Evolutionary conservation across 2,797 vertebrate species (phyloP), one percentile per base, ranked within the genome.

Genomic region (Microhierax caerulescens): DNA sequence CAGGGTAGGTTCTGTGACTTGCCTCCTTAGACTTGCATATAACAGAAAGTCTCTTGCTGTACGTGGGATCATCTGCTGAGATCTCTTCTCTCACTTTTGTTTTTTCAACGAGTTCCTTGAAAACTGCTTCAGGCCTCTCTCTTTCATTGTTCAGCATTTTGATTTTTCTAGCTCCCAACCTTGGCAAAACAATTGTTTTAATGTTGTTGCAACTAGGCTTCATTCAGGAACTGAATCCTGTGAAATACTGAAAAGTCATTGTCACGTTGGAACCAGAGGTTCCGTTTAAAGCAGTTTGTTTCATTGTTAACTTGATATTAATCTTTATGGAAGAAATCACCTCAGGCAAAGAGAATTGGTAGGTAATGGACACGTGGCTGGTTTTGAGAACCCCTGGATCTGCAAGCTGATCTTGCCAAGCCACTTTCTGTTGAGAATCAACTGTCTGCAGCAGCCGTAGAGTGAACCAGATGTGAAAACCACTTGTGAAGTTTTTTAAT

Each of bases 121-220:
- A 94, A 85, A 74, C 25, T 83, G 47, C 45, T n/a, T 68, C 28
- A 53, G 25, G 36, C 25, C 20, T 90, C 7, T 91, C 17, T 92
- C 68, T 75, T 76, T 43, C 30, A 3, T 59, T 61, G 32, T 65
- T 78, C 24, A 63, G 2, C 41, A 15, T 54, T 88, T 78, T 78
- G 47, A 50, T 78, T 94, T 92, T 94, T 89, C 17, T 96, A 69
- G 36, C 45, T 92, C n/a, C 32, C 17, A 63, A 25, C 20, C 36
- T 41, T 63, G 25, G 30, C 51, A 79, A 70, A 96, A 48, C 17
- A 27, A 2, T 70, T 53, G 32, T 48, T 94, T 91, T 76, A 64
- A 11, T 83, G 25, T 83, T 60, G 7, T 48, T 64, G 37, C 23
- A 45, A 27, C 89, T 13, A 8, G 13, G 28, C 27, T 61, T 72